Evolutionary conservation across 2,888 invertebrate genomes (phyloP).

Genomic region (Perdita meconis): DNA sequence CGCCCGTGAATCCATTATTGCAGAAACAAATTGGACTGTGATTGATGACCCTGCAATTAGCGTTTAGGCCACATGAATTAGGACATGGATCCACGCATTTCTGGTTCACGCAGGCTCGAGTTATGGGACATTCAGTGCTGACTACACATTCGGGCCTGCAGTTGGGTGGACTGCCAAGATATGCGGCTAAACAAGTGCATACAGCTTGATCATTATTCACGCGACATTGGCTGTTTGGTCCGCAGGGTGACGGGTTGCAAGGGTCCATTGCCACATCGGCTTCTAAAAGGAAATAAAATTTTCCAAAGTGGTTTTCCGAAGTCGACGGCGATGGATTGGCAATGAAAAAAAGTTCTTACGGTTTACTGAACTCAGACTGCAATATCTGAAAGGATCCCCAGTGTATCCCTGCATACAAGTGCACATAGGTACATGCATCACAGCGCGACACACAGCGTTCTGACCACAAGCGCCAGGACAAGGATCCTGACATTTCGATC

Average conservation of each 20-base stretch:
- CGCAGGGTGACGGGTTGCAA: conserved; percentile 85
- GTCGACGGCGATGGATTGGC: not conserved
- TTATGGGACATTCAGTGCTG: conserved; percentile 91
- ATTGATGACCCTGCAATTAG: conserved; percentile 88
- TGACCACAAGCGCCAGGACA: conserved; percentile 85
- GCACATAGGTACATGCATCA: conserved; percentile 92
- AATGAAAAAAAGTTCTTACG: conserved; percentile 73
- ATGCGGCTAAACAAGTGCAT: conserved; percentile 91
- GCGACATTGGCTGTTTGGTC: conserved; percentile 85
- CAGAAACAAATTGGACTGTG: conserved; percentile 86
- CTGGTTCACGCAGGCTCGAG: conserved; percentile 91
- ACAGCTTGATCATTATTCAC: conserved; percentile 84
- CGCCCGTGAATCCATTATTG: conserved; percentile 83
- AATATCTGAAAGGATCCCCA: conserved; percentile 89
- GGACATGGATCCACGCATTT: conserved; percentile 88
- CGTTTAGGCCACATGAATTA: conserved; percentile 86
- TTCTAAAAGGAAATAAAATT: conserved; percentile 38
- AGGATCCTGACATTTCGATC: conserved; percentile 85
- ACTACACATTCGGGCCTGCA: conserved; percentile 92
- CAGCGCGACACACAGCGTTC: conserved; percentile 89
- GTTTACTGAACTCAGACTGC: conserved; percentile 83
- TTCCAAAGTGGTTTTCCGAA: not conserved
- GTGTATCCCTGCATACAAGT: conserved; percentile 87
- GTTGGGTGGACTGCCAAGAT: conserved; percentile 90
- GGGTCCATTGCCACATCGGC: conserved; percentile 70